Base-by-base conservation (phyloP, 2,797 vertebrate genomes). In the Xiphorhynchus erythropygius region DNA sequence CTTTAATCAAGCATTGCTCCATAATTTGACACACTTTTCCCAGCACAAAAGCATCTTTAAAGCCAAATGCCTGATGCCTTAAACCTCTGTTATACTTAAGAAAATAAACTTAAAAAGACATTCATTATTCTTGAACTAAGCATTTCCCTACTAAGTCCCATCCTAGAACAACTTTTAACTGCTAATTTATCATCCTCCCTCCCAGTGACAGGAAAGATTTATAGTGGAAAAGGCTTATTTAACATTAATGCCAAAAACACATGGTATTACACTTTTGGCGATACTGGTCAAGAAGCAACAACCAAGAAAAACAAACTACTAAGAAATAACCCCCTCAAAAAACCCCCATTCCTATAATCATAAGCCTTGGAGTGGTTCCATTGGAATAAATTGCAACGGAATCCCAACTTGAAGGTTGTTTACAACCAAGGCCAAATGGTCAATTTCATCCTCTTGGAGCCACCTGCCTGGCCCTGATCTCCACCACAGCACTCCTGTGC, bases 181-280 rank as follows among this genome's bases (percentile, higher is more conserved):
- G 94, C 80, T 91, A 91, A 93, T 97, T 96, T 93, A 93, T 97
- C 95, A 96, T 94, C 30, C 56, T 81, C 87, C 63, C 76, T 94
- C 56, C 37, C 13, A 2, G 59, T 63, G 95, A 94, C 92, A 91
- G 28, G 47, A 52, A 90, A 92, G 87, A 96, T 96, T 96, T 94
- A 95, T 86, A 93, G 70, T 93, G 94, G 95, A 95, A 97, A 96
- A 93, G 63, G 46, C 52, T 90, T 84, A 88, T 78, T 96, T 65
- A 90, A 93, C 65, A 56, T 64, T 52, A 81, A 90, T 56, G 80
- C 79, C 94, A 94, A 86, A 95, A 95, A 30, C 89, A 96, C 84
- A 90, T 60, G 85, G 80, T 73, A 49, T 88, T 91, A 79, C 70
- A 70, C 79, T 86, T 91, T 25, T 63, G 59, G 74, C 0, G 0